Base-by-base conservation (phyloP, 2,797 vertebrate species). In the Anisognathus igniventris region DNA sequence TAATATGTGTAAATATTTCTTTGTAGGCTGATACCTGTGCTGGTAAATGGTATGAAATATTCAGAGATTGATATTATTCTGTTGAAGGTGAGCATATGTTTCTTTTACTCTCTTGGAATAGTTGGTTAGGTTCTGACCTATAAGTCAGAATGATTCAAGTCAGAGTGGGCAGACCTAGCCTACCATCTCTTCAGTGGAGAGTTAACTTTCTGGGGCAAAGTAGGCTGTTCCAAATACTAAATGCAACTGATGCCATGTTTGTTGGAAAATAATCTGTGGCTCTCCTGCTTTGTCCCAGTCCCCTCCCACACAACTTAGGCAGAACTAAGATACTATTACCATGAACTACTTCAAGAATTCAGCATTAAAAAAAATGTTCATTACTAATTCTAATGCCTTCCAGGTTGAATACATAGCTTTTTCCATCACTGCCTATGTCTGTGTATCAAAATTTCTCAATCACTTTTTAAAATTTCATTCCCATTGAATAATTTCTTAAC, bases 21-120 rank as follows among this genome's bases (percentile, higher is more conserved):
- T 95, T 96, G 23, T 97, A 99, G 99, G 94, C 98, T 99, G 95
- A 99, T 98, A 97, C 99, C 99, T 65, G 99, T 99, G 68, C 98
- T 99, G 80, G 99, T 99, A 96, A 99, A 99, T 92, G 99, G 99
- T 95, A 99, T 99, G 99, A 99, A 99, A 96, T 99, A 99, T 96
- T 99, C 99, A 8, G 99, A 99, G 97, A 99, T 99, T 33, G 99
- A 99, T 98, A 99, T 99, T 91, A 99, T 99, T 96, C 97, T 99
- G 61, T 98, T 99, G 94, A 99, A 99, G 99, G 99, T 99, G 93
- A 98, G 98, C 94, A 56, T 73, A 16, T 17, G 13, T 53, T 96
- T 86, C 11, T 83, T 92, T 48, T 37, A 51, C 18, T 61, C 5
- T 56, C 0, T 82, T 58, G 45, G 24, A 73, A 54, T 75, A 75